Evolutionary conservation across 2,113 vertebrate genomes (phyloP).

Genomic region (Platycercus adscitus): DNA sequence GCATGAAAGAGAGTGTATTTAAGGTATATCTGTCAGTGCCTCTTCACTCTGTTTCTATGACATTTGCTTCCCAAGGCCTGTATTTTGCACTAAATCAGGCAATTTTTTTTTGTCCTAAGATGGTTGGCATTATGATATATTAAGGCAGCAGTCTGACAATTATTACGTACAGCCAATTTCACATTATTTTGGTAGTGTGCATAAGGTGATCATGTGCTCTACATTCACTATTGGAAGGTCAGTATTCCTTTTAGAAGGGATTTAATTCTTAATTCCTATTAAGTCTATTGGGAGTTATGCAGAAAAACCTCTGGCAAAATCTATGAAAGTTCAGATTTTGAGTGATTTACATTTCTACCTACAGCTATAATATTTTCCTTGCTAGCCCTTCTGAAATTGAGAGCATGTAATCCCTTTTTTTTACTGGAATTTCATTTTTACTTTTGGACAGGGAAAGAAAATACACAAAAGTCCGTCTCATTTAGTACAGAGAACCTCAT

Average conservation of each 20-base stretch:
- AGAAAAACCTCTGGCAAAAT: constrained; percentile 48
- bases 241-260: not conserved
- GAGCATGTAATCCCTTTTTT: constrained; percentile 51
- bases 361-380: constrained; percentile 42
- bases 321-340: constrained; percentile 35
- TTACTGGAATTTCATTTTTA: constrained; percentile 44
- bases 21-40: not conserved
- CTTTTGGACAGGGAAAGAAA: constrained; percentile 6
- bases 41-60: not conserved
- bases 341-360: constrained; percentile 35
- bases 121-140: not conserved
- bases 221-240: not conserved
- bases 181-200: not conserved
- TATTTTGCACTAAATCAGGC: not conserved
- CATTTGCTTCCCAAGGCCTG: not conserved
- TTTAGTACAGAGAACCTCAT: not conserved
- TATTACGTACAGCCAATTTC: not conserved
- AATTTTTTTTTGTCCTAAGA: not conserved
- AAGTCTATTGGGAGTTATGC: constrained; percentile 33
- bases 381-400: constrained; percentile 41
- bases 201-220: not conserved
- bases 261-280: constrained; percentile 42
- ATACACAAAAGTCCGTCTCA: not conserved
- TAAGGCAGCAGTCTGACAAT: not conserved
- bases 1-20: not conserved